Evolutionary conservation across 1,140 invertebrate species (phyloP).

Genomic region (Lanistes nyassanus): DNA sequence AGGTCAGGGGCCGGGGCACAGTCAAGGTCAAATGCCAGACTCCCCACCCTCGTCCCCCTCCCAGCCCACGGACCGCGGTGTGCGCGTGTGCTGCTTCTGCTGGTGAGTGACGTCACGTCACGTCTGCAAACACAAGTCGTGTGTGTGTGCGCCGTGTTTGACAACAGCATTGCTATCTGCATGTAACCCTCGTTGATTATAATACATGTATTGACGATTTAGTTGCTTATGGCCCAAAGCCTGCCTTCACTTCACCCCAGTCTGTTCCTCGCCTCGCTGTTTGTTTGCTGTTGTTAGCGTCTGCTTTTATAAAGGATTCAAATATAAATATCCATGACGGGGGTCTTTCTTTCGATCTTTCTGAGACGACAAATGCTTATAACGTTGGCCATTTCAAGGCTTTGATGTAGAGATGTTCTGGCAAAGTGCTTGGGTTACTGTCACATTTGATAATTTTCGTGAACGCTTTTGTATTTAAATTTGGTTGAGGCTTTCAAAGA

Average conservation of each 20-base stretch:
- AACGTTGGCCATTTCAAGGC: not conserved
- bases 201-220: no score
- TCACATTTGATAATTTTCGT: not conserved
- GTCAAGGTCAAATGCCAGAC: slow-evolving; percentile 32
- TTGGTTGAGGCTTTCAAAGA: no score
- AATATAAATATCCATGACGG: no score
- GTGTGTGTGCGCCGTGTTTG: no score
- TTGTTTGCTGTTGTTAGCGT: not conserved
- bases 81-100: slow-evolving; percentile 58
- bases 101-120: slow-evolving; percentile 37
- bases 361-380: not conserved
- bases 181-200: no score
- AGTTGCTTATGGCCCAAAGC: not conserved
- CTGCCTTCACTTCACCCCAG: not conserved
- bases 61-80: slow-evolving; percentile 41
- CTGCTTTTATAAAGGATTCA: no score
- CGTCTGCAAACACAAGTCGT: not conserved
- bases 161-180: no score
- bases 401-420: no score
- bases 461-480: not conserved
- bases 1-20: slow-evolving; percentile 23
- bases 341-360: not conserved
- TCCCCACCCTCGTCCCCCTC: slow-evolving; percentile 50
- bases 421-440: not conserved
- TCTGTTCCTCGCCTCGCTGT: not conserved